Base-by-base conservation (phyloP, 2,113 vertebrate species). In the Ovibos moschatus region DNA sequence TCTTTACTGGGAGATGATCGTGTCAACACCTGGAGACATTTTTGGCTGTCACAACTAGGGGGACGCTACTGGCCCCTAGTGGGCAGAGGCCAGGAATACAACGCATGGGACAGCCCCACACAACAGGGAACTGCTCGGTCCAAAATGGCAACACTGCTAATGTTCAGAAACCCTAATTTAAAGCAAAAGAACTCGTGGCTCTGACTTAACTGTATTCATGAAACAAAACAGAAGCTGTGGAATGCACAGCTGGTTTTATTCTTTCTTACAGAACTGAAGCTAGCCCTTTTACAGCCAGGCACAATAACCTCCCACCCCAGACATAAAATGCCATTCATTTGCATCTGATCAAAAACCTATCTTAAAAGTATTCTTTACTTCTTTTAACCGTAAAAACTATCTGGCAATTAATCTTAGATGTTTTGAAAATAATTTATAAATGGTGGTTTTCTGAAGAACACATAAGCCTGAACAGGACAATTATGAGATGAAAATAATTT, bases 351-450 rank as follows among this genome's bases (percentile, higher is more conserved):
- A 95, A 62, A 84, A 92, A 60, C 51, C 27, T 51, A 71, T 50
- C 45, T 51, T 47, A 81, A 86, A n/a, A 55, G 30, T n/a, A 36
- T 90, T 76, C 60, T 96, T 86, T 62, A 67, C 84, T 82, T 94
- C 94, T 76, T 84, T 79, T 81, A 67, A 76, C 17, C 3, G 62
- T 45, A 96, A 90, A 94, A 85, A 25, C 36, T 47, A 91, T 17
- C 74, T 86, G 58, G 67, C 53, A 95, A 97, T 89, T 90, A 71
- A 78, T 71, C 62, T 55, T 89, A 88, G 25, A 91, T 33, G 53
- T 45, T 97, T 81, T 81, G 27, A 96, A 92, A 97, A 91, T 94
- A 92, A 95, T 40, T 47, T 60, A 53, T 78, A 60, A 94, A 40
- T 78, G 43, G n/a, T 51, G 78, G 47, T 92, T 91, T 92, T 89